Conservation (phyloP, 2,113 vertebrate genomes). For the Stigmatopora argus region DNA sequence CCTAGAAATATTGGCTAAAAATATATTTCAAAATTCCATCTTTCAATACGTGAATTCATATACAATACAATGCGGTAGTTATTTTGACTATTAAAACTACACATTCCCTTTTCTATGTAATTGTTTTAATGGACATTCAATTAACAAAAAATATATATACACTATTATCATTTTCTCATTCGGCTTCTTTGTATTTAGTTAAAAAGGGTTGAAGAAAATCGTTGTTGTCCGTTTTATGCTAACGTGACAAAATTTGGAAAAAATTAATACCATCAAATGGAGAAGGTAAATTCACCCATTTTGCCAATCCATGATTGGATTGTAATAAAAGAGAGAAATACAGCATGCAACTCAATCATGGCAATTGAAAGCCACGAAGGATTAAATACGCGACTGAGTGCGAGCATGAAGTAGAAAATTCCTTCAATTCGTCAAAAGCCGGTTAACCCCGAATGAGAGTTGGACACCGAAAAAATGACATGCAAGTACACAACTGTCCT, state of each 20-base stretch:
- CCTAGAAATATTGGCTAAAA: too few species aligned
- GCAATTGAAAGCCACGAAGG: background rate
- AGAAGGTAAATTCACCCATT: background rate
- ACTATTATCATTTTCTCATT: too few species aligned
- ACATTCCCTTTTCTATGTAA: too few species aligned
- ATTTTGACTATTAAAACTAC: too few species aligned
- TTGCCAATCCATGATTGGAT: background rate
- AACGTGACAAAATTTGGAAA: background rate
- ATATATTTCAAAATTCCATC: too few species aligned
- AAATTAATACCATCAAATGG: background rate
- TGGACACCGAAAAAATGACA: constrained; percentile 12
- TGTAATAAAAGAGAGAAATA: background rate
- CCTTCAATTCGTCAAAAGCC: background rate
- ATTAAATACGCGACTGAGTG: background rate
- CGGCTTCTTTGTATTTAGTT: too few species aligned
- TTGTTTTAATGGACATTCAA: too few species aligned
- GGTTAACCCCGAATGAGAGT: background rate
- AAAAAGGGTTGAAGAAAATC: too few species aligned
- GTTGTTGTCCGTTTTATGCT: background rate
- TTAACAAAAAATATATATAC: too few species aligned
- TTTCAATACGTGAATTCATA: too few species aligned
- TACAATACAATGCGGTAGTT: too few species aligned
- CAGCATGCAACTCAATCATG: constrained; percentile 1
- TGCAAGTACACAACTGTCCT: constrained; percentile 40
- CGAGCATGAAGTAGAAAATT: background rate